Conservation (phyloP, 2,797 vertebrate genomes). For the Enteromius argenteus region DNA sequence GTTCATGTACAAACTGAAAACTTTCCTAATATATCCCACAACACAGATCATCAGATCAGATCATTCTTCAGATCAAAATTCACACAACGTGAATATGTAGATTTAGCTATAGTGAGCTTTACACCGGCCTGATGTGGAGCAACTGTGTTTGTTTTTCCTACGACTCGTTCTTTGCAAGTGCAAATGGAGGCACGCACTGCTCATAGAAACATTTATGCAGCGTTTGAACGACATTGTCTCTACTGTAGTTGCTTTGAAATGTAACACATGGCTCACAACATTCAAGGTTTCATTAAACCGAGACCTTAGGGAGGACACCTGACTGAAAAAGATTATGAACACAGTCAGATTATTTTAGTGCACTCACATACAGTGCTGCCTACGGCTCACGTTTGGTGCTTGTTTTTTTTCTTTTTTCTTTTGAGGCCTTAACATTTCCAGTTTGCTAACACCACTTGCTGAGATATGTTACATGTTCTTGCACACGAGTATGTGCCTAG, state of each 20-base stretch:
- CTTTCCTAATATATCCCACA: not conserved
- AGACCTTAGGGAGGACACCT: conserved; percentile 28
- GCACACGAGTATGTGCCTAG: not conserved
- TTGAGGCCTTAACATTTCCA: not conserved
- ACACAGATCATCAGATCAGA: too few relatives aligned
- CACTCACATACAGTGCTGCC: not conserved
- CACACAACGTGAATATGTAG: not conserved
- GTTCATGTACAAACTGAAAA: not conserved
- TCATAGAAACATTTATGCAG: not conserved
- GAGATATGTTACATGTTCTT: not conserved
- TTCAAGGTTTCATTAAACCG: conserved; percentile 41
- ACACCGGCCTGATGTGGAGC: not conserved
- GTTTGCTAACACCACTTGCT: not conserved
- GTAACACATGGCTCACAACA: not conserved
- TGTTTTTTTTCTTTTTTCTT: not conserved
- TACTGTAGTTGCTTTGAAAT: not conserved
- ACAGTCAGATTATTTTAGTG: not conserved
- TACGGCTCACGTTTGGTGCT: not conserved
- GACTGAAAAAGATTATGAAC: not conserved
- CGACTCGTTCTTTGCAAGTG: not conserved
- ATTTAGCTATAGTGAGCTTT: not conserved
- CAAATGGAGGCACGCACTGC: not conserved
- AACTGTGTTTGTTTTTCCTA: conserved; percentile 12
- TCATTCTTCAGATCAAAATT: not conserved
- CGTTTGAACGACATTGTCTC: not conserved